A percentile compares a stretch with the other conserved stretches of the same genome.
Conservation (phyloP, 2,888 invertebrate species). For the Germaria angustata region DNA sequence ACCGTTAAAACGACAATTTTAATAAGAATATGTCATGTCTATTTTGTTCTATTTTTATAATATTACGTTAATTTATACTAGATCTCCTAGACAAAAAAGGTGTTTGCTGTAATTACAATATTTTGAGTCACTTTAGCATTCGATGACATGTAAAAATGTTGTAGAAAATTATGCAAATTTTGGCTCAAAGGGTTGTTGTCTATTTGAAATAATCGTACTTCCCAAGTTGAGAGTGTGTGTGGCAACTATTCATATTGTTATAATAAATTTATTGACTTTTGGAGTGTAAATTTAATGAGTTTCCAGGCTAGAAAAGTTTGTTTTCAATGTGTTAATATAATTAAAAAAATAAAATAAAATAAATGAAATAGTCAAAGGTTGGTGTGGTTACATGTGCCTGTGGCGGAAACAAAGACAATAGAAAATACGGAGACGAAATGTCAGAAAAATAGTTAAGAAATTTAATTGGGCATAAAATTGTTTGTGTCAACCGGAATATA, state of each 20-base stretch:
- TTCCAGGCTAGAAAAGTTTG: conserved; percentile 50
- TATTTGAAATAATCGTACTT: neutral
- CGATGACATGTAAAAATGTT: conserved; percentile 51
- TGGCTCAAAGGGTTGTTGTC: conserved; percentile 27
- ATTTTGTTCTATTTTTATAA: neutral
- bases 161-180: conserved; percentile 54
- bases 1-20: conserved; percentile 37
- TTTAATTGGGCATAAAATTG: conserved; percentile 66
- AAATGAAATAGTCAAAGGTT: conserved; percentile 11
- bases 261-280: conserved; percentile 44
- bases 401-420: neutral
- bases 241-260: conserved; percentile 12
- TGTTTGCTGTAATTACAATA: conserved; percentile 53
- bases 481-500: conserved; percentile 44
- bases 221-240: neutral
- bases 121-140: conserved; percentile 45
- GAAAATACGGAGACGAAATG: neutral
- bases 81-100: conserved; percentile 65
- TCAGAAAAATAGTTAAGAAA: conserved; percentile 42
- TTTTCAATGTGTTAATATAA: conserved; percentile 60
- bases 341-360: conserved; percentile 26
- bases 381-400: too few species aligned
- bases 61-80: conserved; percentile 52
- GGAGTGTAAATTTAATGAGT: conserved; percentile 52
- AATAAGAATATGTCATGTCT: conserved; percentile 17